These are phyloP conservation scores for Sipha maydis DNA, from an alignment of 2,888 invertebrate genomes.

Conservation along the genomic window DNA sequence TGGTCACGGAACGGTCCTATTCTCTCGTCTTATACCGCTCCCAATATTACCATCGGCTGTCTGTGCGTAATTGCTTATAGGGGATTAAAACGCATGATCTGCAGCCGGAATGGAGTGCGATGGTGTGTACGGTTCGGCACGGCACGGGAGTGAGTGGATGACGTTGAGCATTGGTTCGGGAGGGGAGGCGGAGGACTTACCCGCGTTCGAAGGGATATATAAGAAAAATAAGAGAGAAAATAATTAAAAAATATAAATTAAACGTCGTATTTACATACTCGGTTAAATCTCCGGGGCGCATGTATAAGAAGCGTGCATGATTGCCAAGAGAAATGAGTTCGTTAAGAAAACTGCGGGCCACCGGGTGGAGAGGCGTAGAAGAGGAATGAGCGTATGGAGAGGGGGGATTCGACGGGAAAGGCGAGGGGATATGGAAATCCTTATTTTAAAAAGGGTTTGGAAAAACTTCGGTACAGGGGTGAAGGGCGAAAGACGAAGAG, in stretches of 20 bases:
- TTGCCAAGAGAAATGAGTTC: conserved; percentile 62
- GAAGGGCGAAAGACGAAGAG: conserved; percentile 49
- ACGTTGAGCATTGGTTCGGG: background rate
- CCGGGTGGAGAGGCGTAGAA: background rate
- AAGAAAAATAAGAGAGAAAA: conserved; percentile 61
- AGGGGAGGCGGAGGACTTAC: background rate
- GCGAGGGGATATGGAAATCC: conserved; percentile 62
- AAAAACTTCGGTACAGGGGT: conserved; percentile 59
- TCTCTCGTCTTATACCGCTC: background rate
- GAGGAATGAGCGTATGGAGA: background rate
- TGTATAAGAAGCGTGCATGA: conserved; percentile 59
- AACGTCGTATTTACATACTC: conserved; percentile 59
- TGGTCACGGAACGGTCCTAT: conserved; percentile 17
- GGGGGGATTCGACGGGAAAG: background rate
- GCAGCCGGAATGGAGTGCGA: conserved; percentile 3
- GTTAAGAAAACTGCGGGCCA: conserved; percentile 60
- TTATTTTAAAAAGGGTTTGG: conserved; percentile 63
- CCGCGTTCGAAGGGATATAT: conserved; percentile 34
- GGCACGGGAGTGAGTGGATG: background rate
- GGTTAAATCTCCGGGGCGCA: conserved; percentile 57
- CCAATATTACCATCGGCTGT: conserved; percentile 34
- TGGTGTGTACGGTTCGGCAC: background rate
- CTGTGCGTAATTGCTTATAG: conserved; percentile 53
- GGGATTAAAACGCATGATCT: conserved; percentile 53
- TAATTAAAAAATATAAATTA: conserved; percentile 62